Conservation (phyloP, 2,113 vertebrate species). For the Brachypodius melanocephalos region DNA sequence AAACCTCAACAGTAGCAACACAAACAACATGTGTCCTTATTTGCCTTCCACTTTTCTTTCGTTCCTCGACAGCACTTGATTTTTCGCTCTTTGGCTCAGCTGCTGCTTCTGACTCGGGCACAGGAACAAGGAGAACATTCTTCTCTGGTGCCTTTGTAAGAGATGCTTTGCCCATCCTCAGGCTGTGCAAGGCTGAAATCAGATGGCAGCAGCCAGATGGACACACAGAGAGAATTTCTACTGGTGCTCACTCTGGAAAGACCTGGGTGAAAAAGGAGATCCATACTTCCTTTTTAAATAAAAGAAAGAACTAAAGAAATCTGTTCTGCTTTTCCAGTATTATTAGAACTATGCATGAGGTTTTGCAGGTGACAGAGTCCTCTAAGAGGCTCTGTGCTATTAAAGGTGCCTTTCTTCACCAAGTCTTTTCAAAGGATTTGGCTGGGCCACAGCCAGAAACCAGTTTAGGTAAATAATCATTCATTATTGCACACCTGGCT, state of each 20-base stretch:
- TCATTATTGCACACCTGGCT: background rate
- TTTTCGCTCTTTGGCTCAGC: conserved; percentile 15
- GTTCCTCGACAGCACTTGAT: background rate
- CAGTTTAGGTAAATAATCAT: background rate
- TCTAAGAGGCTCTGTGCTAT: background rate
- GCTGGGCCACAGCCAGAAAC: background rate
- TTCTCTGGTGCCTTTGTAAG: background rate
- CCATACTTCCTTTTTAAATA: background rate
- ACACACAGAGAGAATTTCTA: background rate
- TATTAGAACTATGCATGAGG: background rate
- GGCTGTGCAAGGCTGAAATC: background rate
- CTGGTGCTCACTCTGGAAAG: background rate
- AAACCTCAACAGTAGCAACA: background rate
- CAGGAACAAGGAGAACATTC: background rate
- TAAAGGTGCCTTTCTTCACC: background rate
- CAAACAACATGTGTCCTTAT: background rate
- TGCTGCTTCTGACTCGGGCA: background rate
- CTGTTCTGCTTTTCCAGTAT: background rate
- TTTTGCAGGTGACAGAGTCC: background rate
- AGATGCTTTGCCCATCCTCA: background rate
- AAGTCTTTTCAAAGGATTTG: background rate
- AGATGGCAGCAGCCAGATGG: background rate
- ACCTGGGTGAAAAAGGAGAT: background rate
- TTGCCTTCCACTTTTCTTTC: background rate
- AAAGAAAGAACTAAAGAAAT: background rate